Conservation (phyloP, 2,797 vertebrate species). For the Emys orbicularis region DNA sequence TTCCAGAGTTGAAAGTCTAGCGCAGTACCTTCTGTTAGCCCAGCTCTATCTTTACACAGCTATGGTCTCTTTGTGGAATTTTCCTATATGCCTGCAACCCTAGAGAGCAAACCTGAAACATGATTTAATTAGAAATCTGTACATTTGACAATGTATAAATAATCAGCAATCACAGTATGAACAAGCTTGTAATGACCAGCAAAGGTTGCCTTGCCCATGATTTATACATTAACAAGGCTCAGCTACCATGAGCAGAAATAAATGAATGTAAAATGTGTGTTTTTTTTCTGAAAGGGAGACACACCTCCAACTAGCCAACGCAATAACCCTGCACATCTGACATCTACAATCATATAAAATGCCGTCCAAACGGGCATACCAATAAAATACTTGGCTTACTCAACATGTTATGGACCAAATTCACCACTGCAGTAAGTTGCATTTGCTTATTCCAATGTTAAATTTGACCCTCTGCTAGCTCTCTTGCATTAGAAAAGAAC, state of each 20-base stretch:
- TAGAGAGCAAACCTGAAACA: not conserved
- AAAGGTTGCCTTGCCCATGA: not conserved
- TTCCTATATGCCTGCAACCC: not conserved
- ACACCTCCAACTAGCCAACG: not conserved
- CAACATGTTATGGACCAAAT: not conserved
- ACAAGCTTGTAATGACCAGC: not conserved
- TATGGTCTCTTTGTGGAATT: not conserved
- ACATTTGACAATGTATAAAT: not conserved
- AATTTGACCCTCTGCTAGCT: not conserved
- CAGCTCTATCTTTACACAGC: not conserved
- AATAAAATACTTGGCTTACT: not conserved
- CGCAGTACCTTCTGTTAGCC: not conserved
- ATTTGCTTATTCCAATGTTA: not conserved
- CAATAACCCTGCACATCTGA: not conserved
- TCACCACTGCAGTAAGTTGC: not conserved
- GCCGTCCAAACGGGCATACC: not conserved
- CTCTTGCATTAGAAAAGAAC: not conserved
- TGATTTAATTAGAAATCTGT: not conserved
- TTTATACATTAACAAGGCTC: not conserved
- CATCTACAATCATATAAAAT: not conserved
- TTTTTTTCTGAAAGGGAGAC: not conserved
- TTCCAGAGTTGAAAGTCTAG: not conserved
- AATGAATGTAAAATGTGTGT: not conserved
- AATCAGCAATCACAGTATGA: accelerated
- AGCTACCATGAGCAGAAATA: not conserved